phyloP scores from a whole-genome alignment of 2,113 vertebrate genomes.

The Suncus etruscus region DNA sequence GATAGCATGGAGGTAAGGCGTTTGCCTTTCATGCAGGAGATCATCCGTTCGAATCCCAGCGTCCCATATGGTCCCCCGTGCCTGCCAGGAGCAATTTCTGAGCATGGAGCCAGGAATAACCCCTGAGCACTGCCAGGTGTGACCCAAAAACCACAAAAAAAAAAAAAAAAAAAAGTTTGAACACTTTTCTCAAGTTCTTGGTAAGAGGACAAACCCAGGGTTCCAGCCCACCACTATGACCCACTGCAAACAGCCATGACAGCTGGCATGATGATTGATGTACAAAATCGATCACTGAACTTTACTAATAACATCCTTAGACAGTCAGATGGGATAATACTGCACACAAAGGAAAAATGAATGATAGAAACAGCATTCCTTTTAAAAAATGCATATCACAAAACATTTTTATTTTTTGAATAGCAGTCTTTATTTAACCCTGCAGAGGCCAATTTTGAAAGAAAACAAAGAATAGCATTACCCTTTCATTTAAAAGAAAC shows the following conservation, averaged over 20 bases:
- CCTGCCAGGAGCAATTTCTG: too few species aligned
- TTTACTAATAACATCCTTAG: background rate
- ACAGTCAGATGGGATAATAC: background rate
- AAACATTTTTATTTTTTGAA: background rate
- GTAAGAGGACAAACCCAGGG: background rate
- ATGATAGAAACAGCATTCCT: background rate
- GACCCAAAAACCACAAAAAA: too few species aligned
- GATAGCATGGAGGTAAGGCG: too few species aligned
- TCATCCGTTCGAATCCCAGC: too few species aligned
- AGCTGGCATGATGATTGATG: background rate
- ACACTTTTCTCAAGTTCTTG: slow-evolving; percentile 1
- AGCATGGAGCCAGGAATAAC: too few species aligned
- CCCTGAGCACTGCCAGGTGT: too few species aligned
- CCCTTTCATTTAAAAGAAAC: too few species aligned
- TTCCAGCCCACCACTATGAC: background rate
- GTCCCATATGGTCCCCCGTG: too few species aligned
- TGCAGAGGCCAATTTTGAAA: slow-evolving; percentile 9
- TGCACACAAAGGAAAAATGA: background rate
- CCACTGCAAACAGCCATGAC: background rate
- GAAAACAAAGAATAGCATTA: background rate
- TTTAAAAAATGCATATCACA: background rate
- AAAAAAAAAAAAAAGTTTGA: background rate
- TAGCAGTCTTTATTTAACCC: slow-evolving; percentile 2
- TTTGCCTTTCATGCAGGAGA: too few species aligned
- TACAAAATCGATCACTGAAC: background rate